Conservation (phyloP, 2,113 vertebrate species). For the Hippocampus zosterae region DNA sequence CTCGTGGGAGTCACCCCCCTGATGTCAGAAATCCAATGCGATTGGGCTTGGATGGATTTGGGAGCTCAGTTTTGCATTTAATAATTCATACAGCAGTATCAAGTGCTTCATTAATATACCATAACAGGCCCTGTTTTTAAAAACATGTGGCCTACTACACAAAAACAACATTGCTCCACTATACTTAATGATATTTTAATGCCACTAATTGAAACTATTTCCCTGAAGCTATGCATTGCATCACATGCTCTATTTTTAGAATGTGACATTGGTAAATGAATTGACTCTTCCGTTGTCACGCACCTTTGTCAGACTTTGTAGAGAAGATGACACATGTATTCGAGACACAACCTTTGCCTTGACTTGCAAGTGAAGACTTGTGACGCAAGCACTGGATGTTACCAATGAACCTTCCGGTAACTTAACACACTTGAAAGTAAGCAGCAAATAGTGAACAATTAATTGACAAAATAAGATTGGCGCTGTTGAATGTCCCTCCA, state of each 20-base stretch:
- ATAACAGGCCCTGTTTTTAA: slow-evolving; percentile 41
- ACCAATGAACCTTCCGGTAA: neutral
- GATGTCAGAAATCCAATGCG: slow-evolving; percentile 35
- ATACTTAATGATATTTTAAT: slow-evolving; percentile 5
- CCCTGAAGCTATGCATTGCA: neutral
- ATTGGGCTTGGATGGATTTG: slow-evolving; percentile 49
- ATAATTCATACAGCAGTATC: slow-evolving; percentile 61
- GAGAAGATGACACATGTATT: slow-evolving; percentile 17
- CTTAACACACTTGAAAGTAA: neutral
- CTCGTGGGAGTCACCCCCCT: slow-evolving; percentile 34
- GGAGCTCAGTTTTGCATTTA: slow-evolving; percentile 45
- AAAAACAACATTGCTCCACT: slow-evolving; percentile 29
- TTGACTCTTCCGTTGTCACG: slow-evolving; percentile 38
- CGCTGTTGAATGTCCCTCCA: too few species aligned
- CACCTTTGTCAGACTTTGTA: slow-evolving; percentile 46
- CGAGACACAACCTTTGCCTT: too few species aligned
- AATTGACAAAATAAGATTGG: too few species aligned
- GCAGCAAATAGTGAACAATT: too few species aligned
- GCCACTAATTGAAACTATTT: slow-evolving; percentile 8
- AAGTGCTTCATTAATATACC: slow-evolving; percentile 65
- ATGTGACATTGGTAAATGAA: slow-evolving; percentile 46
- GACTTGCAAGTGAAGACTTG: too few species aligned
- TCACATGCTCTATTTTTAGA: slow-evolving; percentile 17
- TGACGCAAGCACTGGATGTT: neutral
- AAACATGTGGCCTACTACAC: slow-evolving; percentile 32